Evolutionary conservation across 2,797 vertebrate species (phyloP), one percentile per base, ranked within the genome.

Genomic region (Karalla daura): DNA sequence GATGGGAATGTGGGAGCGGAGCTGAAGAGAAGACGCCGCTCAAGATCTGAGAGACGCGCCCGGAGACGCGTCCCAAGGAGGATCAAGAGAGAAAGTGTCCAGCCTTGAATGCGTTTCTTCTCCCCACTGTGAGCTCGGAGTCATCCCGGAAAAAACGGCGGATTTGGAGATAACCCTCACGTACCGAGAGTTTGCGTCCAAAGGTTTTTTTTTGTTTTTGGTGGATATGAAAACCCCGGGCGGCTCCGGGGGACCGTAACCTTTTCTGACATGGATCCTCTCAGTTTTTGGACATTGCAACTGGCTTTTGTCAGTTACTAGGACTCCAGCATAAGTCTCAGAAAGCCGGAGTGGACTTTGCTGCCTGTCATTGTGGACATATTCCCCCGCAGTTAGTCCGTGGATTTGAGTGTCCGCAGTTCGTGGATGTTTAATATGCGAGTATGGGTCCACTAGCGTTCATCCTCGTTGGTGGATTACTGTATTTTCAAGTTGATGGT

Each of bases 391-490:
- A 55, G 72, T 81, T 56, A 82, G 81, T 66, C 89, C 40, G 81
- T 89, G 94, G 92, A 95, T 94, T 95, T 86, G 93, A 84, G 92
- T 89, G 91, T 76, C 71, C 66, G 77, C 81, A n/a, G n/a, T n/a
- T n/a, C 66, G 89, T 94, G 96, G 94, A 96, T 94, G 92, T 94
- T 94, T 95, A 96, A 93, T 97, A 96, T 98, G 95, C 93, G 86
- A 98, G 94, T 88, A 99, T 99, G 98, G 94, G 93, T 95, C 95
- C 95, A 79, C 94, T 98, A 94, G 95, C 91, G 89, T 91, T 95
- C 86, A 90, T 98, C 89, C 93, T 98, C 88, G 89, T 97, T 83
- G 94, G 91, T 92, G 97, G 97, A 96, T 95, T 98, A 95, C 92
- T 97, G 67, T 93, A 91, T 90, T 93, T 94, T 73, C 95, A 92